Evolutionary conservation across 2,888 invertebrate species (phyloP).

Genomic region (Lumbricus terrestris): DNA sequence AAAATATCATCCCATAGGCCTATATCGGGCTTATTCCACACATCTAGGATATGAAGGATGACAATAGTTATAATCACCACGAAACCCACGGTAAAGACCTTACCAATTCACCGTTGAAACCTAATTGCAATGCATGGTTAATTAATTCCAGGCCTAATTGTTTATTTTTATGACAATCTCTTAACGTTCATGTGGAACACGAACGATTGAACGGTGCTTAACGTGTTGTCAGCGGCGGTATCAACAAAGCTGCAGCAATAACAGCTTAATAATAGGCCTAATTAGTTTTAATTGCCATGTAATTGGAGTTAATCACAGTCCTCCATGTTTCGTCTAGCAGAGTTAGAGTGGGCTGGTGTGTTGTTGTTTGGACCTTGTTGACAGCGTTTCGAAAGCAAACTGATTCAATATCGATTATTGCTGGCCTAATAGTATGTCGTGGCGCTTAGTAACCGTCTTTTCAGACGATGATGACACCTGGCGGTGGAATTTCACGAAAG

Average conservation of each 20-base stretch:
- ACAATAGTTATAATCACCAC: neutral
- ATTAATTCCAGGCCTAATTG: conserved; percentile 3
- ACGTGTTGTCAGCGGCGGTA: neutral
- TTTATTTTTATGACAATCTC: neutral
- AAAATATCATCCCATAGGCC: neutral
- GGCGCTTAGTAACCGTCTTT: neutral
- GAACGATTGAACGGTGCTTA: neutral
- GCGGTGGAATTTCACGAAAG: neutral
- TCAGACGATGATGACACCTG: neutral
- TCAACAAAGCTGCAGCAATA: neutral
- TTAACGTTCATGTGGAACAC: too few species aligned
- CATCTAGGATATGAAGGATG: neutral
- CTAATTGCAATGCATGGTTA: conserved; percentile 3
- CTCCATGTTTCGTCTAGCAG: neutral
- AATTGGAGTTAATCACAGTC: neutral
- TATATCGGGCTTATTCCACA: too few species aligned
- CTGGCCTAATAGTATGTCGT: neutral
- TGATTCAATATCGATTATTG: neutral
- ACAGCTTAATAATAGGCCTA: neutral
- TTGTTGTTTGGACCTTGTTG: neutral
- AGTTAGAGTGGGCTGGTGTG: too few species aligned
- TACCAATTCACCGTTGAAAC: neutral
- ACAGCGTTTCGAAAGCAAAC: neutral
- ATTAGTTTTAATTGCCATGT: neutral
- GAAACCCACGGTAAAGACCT: neutral